Evolutionary conservation across 2,113 vertebrate genomes (phyloP).

Genomic region (Actenoides hombroni): DNA sequence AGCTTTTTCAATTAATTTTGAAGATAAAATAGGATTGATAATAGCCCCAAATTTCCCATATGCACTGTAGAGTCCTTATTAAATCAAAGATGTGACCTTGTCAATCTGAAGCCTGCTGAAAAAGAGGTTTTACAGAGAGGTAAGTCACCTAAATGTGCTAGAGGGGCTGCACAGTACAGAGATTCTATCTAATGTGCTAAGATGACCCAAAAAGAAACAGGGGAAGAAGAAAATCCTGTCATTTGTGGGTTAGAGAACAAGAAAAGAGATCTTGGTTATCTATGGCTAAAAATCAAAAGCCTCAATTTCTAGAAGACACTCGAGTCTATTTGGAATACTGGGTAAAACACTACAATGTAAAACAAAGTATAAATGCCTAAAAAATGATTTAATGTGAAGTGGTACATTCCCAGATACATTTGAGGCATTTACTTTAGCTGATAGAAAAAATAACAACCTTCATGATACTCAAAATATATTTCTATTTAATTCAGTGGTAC

Average conservation of each 20-base stretch:
- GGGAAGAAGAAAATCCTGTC: not conserved
- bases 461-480: not conserved
- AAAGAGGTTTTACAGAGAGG: not conserved
- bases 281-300: not conserved
- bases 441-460: not conserved
- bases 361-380: not conserved
- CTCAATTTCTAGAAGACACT: not conserved
- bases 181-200: not conserved
- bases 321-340: not conserved
- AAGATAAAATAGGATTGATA: not conserved
- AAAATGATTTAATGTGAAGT: not conserved
- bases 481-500: not conserved
- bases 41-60: not conserved
- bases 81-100: not conserved
- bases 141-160: not conserved
- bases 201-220: not conserved
- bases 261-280: not conserved
- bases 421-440: not conserved
- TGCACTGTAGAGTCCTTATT: not conserved
- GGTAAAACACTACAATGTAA: not conserved
- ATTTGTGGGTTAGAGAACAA: not conserved
- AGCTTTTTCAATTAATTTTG: conserved; percentile 35
- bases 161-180: not conserved
- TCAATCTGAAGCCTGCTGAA: not conserved
- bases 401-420: not conserved